Conservation (phyloP, 2,797 vertebrate genomes). For the Cyclura pinguis region DNA sequence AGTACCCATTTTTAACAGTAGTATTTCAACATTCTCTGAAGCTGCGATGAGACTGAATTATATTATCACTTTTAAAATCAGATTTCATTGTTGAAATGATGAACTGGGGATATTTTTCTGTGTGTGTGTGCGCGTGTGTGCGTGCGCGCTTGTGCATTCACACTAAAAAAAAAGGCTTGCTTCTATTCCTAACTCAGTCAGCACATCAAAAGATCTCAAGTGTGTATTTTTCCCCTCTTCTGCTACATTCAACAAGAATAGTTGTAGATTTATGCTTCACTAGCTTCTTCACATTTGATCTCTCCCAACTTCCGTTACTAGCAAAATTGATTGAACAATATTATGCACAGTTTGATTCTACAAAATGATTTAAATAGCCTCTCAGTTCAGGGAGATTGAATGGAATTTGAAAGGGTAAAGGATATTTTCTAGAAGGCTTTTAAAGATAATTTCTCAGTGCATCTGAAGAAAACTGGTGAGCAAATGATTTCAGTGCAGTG, state of each 20-base stretch:
- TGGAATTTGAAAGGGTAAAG: neutral
- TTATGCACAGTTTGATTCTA: conserved; percentile 35
- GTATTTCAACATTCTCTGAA: conserved; percentile 58
- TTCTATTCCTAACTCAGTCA: conserved; percentile 39
- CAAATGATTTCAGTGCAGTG: neutral
- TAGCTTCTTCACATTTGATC: conserved; percentile 20
- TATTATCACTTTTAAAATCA: conserved; percentile 64
- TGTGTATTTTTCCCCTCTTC: neutral
- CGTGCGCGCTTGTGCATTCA: neutral
- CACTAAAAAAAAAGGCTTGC: conserved; percentile 50
- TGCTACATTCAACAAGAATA: neutral
- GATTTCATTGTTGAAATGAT: conserved; percentile 68
- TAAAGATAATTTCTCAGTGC: neutral
- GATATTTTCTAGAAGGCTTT: conserved; percentile 13
- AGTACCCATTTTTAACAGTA: conserved; percentile 65
- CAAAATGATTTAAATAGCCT: conserved; percentile 36
- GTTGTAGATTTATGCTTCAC: conserved; percentile 18
- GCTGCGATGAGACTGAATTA: conserved; percentile 67
- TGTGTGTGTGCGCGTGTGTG: conserved; percentile 36
- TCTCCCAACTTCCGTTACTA: neutral
- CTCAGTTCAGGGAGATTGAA: neutral
- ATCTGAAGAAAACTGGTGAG: conserved; percentile 7
- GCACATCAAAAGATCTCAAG: neutral
- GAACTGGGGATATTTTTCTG: conserved; percentile 63
- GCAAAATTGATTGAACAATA: conserved; percentile 8